Conservation (phyloP, 2,888 invertebrate genomes). For the Ectemnius cavifrons region DNA sequence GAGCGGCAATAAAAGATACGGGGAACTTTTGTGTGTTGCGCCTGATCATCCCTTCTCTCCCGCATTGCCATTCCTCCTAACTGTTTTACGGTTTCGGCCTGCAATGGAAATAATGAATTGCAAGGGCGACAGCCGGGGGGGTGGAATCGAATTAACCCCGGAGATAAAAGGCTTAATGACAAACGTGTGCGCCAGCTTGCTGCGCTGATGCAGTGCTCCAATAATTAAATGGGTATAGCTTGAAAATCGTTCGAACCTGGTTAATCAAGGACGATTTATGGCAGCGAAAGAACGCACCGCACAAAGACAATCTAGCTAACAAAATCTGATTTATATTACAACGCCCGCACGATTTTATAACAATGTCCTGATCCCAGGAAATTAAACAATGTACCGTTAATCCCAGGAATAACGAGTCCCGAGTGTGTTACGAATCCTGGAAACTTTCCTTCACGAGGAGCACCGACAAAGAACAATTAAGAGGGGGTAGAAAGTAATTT, state of each 20-base stretch:
- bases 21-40: no score
- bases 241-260: not conserved
- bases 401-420: not conserved
- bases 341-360: not conserved
- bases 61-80: no score
- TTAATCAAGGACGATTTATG: conserved; percentile 3
- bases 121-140: no score
- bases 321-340: not conserved
- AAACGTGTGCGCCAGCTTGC: no score
- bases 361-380: not conserved
- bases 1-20: no score
- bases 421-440: no score
- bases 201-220: no score
- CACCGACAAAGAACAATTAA: not conserved
- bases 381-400: conserved; percentile 3
- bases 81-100: no score
- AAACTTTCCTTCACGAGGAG: not conserved
- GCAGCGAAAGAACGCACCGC: not conserved
- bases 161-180: no score
- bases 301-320: not conserved
- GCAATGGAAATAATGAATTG: no score
- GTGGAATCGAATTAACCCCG: no score
- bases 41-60: no score
- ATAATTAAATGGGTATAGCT: not conserved
- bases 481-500: conserved; percentile 10